Evolutionary conservation across 2,888 invertebrate species (phyloP).

Genomic region (Tricholauxania praeusta): DNA sequence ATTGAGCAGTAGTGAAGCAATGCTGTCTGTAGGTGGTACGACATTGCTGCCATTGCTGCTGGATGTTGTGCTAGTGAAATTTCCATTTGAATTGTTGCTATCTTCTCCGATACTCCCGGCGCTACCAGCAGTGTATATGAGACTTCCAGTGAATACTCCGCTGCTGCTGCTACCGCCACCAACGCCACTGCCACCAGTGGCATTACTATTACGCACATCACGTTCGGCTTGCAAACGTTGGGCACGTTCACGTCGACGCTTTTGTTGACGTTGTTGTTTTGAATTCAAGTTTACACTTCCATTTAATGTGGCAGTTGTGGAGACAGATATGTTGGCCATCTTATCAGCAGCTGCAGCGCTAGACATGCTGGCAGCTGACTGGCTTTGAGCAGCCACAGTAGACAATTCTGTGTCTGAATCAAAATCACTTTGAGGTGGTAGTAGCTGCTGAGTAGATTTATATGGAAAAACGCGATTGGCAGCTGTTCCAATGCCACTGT

Average conservation of each 20-base stretch:
- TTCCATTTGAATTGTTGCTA: constrained; percentile 66
- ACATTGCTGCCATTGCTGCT: constrained; percentile 65
- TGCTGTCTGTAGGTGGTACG: constrained; percentile 65
- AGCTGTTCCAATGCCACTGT: constrained; percentile 22
- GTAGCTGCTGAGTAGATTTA: constrained; percentile 44
- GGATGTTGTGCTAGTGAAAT: constrained; percentile 64
- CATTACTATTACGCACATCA: constrained; percentile 67
- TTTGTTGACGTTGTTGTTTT: constrained; percentile 74
- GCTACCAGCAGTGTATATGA: constrained; percentile 60
- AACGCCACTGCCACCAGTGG: constrained; percentile 54
- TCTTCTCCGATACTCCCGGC: constrained; percentile 66
- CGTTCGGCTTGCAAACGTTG: constrained; percentile 92
- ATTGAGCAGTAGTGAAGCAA: constrained; percentile 63
- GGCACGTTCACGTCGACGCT: constrained; percentile 89
- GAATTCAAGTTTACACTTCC: constrained; percentile 60
- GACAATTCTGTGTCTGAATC: constrained; percentile 65
- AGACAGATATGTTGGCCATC: constrained; percentile 42
- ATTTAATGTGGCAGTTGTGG: constrained; percentile 48
- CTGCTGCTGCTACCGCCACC: constrained; percentile 30
- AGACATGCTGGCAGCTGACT: constrained; percentile 44
- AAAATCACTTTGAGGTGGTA: constrained; percentile 60
- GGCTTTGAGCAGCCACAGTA: constrained; percentile 58
- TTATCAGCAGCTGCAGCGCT: constrained; percentile 44
- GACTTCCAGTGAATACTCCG: constrained; percentile 28
- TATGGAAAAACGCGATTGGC: constrained; percentile 32